These are phyloP conservation scores for Papilio xuthus DNA, from an alignment of 1,140 invertebrate species.

Conservation along the genomic window DNA sequence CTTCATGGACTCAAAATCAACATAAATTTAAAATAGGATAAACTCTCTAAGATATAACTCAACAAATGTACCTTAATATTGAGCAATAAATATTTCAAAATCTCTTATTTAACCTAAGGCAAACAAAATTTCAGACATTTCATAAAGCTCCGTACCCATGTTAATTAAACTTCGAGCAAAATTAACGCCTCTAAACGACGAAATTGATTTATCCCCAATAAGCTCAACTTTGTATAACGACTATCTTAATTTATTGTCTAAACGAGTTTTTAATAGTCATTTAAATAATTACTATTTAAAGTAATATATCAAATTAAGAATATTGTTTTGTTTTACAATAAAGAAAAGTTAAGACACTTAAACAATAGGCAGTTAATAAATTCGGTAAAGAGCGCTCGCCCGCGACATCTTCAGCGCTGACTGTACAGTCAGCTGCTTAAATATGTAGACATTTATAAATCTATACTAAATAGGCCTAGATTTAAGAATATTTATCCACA, in stretches of 20 bases:
- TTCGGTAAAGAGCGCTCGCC: too few species aligned
- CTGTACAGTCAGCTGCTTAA: too few species aligned
- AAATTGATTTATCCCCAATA: background rate
- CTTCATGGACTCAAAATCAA: too few species aligned
- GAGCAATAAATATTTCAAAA: background rate
- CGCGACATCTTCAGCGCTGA: too few species aligned
- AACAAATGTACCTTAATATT: background rate
- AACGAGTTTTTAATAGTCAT: background rate
- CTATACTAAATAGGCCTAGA: too few species aligned
- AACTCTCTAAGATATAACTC: too few species aligned
- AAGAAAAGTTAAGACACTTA: too few species aligned
- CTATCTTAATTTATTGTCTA: slow-evolving; percentile 1
- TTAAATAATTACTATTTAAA: background rate
- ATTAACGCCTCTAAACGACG: background rate
- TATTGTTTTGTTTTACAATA: background rate
- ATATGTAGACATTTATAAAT: too few species aligned
- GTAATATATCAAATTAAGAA: background rate
- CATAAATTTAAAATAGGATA: too few species aligned
- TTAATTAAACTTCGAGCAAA: slow-evolving; percentile 4
- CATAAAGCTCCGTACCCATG: background rate
- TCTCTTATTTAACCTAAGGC: background rate
- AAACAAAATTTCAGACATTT: slow-evolving; percentile 12
- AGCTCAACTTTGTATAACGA: background rate
- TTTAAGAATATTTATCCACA: too few species aligned
- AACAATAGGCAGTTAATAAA: too few species aligned